Conservation (phyloP, 2,797 vertebrate species). For the Xenopus petersii region DNA sequence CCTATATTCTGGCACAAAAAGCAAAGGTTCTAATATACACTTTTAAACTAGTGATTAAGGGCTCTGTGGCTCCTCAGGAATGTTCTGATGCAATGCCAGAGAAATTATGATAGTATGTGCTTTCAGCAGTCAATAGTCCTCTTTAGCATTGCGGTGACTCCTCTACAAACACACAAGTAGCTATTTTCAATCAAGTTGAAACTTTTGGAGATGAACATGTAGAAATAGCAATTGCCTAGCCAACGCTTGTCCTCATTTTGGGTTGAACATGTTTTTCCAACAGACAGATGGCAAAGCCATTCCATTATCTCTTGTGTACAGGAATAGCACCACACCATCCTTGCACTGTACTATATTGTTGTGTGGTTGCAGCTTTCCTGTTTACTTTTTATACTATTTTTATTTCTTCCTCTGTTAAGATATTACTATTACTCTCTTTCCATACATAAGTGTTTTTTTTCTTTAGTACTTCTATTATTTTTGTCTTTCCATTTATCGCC, state of each 20-base stretch:
- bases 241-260: slow-evolving; percentile 1
- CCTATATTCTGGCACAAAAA: too few species aligned
- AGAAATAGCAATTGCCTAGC: slow-evolving; percentile 16
- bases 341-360: slow-evolving; percentile 10
- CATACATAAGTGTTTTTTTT: too few species aligned
- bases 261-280: neutral
- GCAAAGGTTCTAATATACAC: slow-evolving; percentile 14
- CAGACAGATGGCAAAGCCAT: neutral
- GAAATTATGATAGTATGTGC: slow-evolving; percentile 29
- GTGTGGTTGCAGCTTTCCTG: neutral
- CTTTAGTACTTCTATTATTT: too few species aligned
- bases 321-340: neutral
- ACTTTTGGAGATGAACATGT: slow-evolving; percentile 37
- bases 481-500: too few species aligned
- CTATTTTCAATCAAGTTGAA: slow-evolving; percentile 33
- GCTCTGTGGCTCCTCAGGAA: slow-evolving; percentile 31
- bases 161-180: slow-evolving; percentile 24
- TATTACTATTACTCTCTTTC: too few species aligned
- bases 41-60: slow-evolving; percentile 18
- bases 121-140: slow-evolving; percentile 37
- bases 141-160: slow-evolving; percentile 4
- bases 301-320: neutral
- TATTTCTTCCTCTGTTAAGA: neutral
- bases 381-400: slow-evolving; percentile 1
- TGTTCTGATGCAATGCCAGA: slow-evolving; percentile 12